Percentiles rank a stretch among this genome's conserved stretches.
Evolutionary conservation across 2,113 vertebrate genomes (phyloP).

Genomic region (Cyprinodon variegatus): DNA sequence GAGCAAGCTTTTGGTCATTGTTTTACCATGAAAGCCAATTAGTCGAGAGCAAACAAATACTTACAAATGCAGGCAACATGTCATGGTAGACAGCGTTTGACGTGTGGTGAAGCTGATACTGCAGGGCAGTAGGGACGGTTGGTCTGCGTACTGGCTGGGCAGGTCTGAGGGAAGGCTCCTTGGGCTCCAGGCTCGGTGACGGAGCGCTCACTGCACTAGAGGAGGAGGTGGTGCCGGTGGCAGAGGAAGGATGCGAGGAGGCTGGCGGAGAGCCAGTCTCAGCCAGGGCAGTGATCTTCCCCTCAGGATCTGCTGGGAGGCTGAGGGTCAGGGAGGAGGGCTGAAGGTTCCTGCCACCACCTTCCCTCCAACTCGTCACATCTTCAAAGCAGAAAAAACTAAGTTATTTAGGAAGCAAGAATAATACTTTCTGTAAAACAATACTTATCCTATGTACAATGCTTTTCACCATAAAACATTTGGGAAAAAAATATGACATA

Average conservation of each 20-base stretch:
- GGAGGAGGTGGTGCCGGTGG: slow-evolving; percentile 54
- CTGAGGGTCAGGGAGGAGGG: slow-evolving; percentile 86
- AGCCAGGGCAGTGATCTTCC: slow-evolving; percentile 81
- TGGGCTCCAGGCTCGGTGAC: slow-evolving; percentile 79
- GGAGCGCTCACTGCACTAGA: slow-evolving; percentile 49
- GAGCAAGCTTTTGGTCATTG: neutral
- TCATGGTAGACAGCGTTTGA: slow-evolving; percentile 94
- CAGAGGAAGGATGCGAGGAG: slow-evolving; percentile 67
- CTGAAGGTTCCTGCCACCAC: slow-evolving; percentile 96
- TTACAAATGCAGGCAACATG: slow-evolving; percentile 98
- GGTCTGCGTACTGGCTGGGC: slow-evolving; percentile 89
- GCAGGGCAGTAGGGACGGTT: slow-evolving; percentile 84
- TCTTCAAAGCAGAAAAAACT: slow-evolving; percentile 75
- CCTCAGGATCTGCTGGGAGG: slow-evolving; percentile 90
- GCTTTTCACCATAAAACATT: too few relatives aligned
- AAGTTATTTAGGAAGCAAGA: neutral
- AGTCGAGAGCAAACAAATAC: slow-evolving; percentile 56
- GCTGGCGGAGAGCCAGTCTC: slow-evolving; percentile 84
- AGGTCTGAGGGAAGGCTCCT: slow-evolving; percentile 92
- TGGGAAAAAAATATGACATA: too few relatives aligned
- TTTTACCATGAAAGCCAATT: neutral
- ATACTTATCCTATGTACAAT: too few relatives aligned
- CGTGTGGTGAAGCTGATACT: slow-evolving; percentile 90
- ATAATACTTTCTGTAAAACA: neutral
- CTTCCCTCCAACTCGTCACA: slow-evolving; percentile 99